Base-by-base conservation (phyloP, 1,140 invertebrate genomes). In the Polypedilum vanderplanki region DNA sequence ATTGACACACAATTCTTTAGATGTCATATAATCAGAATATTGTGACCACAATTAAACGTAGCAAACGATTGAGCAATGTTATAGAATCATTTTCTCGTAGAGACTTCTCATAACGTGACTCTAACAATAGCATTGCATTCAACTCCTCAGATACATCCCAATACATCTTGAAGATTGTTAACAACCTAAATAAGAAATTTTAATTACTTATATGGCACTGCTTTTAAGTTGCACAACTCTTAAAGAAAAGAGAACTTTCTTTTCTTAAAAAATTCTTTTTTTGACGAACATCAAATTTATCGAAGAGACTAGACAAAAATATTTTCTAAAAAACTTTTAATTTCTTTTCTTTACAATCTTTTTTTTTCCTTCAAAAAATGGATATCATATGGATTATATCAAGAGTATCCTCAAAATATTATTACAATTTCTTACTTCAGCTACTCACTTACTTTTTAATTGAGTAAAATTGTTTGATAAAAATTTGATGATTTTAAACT, bases 11-110 rank as follows among this genome's bases (percentile, higher is more conserved):
- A 99, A 83, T 99, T 99, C 82, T 99, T n/a, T 99, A 7, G 98
- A 97, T 1, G 98, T 99, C 96, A 99, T 99, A 81, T 99, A 99
- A 91, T 99, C 98, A 79, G 98, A 81, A 99, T 99, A 81, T 99
- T 99, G 84, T 99, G 98, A 85, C 98, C 2, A 99, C 97, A 79
- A 99, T 99, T 9, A 99, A 83, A 77, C 97, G 89, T 3, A 99
- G 84, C 75, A 99, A 83, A 84, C 98, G 89, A 85, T 99, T 99
- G 0, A 99, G 88, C 4, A 99, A 84, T 0, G 98, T 99, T 79
- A 99, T n/a, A n/a, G n/a, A 87, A 88, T 99, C 98, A 99, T 99
- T 84, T 99, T 99, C 83, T 99, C 98, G 79, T 99, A 99, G 15
- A 99, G 87, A n/a, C 80, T 99, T 99, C 79, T 99, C 98, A 83